phyloP scores from a whole-genome alignment of 2,888 invertebrate genomes.

The Eristalis tenax region DNA sequence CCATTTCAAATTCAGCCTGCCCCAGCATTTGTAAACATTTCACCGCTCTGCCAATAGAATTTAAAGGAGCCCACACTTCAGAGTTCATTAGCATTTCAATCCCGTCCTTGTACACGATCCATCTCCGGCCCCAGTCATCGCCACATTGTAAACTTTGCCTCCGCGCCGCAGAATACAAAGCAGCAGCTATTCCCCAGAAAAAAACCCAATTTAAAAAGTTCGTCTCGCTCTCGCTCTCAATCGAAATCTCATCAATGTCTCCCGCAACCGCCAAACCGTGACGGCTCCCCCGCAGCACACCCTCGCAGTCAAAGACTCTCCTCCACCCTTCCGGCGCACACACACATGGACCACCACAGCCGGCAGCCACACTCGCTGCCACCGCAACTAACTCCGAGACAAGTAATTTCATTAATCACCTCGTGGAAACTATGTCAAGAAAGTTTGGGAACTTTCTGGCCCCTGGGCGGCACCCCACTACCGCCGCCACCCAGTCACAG shows the following conservation, averaged over 20 bases:
- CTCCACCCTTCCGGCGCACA: constrained; percentile 21
- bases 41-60: constrained; percentile 35
- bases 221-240: constrained; percentile 39
- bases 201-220: constrained; percentile 67
- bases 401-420: constrained; percentile 71
- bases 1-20: constrained; percentile 39
- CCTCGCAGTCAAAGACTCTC: constrained; percentile 31
- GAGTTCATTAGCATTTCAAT: constrained; percentile 54
- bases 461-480: background rate
- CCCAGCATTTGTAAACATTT: constrained; percentile 44
- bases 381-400: constrained; percentile 53
- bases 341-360: background rate
- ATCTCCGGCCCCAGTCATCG: constrained; percentile 40
- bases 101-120: constrained; percentile 19
- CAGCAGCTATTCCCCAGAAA: background rate
- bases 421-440: constrained; percentile 68
- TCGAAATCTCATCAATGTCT: constrained; percentile 69
- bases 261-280: constrained; percentile 51
- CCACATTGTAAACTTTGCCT: constrained; percentile 59
- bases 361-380: constrained; percentile 40
- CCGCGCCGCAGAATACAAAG: constrained; percentile 60
- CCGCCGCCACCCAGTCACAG: background rate
- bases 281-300: constrained; percentile 18
- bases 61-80: constrained; percentile 16
- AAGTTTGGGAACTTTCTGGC: constrained; percentile 47